Conservation (phyloP, 1,140 invertebrate species). For the Aphidius gifuensis region DNA sequence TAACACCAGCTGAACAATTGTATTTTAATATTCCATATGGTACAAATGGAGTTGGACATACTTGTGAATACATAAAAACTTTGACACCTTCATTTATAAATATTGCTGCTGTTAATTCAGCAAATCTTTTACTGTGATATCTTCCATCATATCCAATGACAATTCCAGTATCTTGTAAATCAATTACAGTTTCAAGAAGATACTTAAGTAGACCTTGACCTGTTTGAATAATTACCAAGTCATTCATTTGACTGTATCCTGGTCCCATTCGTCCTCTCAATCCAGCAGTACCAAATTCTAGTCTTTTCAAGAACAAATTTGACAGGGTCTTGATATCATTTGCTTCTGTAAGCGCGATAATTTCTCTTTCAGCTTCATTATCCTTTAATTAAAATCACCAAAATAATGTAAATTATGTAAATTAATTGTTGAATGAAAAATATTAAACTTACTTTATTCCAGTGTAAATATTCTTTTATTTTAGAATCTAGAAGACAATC, state of each 20-base stretch:
- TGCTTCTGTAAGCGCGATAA: constrained; percentile 54
- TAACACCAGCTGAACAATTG: constrained; percentile 77
- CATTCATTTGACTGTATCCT: constrained; percentile 94
- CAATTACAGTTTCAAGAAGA: constrained; percentile 59
- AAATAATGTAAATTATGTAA: constrained; percentile 10
- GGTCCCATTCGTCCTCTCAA: constrained; percentile 88
- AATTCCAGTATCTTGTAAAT: constrained; percentile 66
- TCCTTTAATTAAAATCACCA: constrained; percentile 47
- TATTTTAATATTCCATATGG: constrained; percentile 75
- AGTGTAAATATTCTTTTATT: no score
- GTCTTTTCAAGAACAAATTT: constrained; percentile 62
- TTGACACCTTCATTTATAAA: constrained; percentile 75
- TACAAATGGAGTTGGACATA: constrained; percentile 92
- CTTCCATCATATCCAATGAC: constrained; percentile 95
- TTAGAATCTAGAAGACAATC: no score
- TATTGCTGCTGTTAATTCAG: constrained; percentile 81
- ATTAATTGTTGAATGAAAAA: constrained; percentile 6
- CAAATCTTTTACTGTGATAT: constrained; percentile 93
- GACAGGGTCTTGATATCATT: constrained; percentile 56
- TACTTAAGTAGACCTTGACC: constrained; percentile 88
- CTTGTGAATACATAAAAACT: constrained; percentile 78
- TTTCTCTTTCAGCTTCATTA: constrained; percentile 53
- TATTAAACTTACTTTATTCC: background rate
- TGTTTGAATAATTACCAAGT: constrained; percentile 95
- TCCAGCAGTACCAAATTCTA: constrained; percentile 89